These are phyloP conservation scores for Xestoiulus laeticollis DNA, from an alignment of 2,888 invertebrate species.

Conservation along the genomic window DNA sequence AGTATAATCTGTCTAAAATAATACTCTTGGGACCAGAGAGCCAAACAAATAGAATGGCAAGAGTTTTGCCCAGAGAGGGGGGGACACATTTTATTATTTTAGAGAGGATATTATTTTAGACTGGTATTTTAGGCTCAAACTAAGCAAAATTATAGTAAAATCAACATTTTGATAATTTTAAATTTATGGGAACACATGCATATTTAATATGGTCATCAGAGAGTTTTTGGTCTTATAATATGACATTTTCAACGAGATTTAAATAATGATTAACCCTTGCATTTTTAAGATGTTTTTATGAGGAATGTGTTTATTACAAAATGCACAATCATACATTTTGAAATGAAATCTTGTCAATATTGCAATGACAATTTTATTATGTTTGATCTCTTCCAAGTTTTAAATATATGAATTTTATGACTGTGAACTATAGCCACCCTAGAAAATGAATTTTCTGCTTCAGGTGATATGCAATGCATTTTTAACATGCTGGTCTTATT, in stretches of 20 bases:
- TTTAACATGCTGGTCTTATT: neutral
- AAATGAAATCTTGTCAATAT: neutral
- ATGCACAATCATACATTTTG: neutral
- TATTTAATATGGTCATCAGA: too few relatives aligned
- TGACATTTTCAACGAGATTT: too few relatives aligned
- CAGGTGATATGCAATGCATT: neutral
- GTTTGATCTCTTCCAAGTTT: neutral
- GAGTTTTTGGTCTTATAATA: too few relatives aligned
- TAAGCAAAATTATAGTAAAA: too few relatives aligned
- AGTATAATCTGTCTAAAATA: too few relatives aligned
- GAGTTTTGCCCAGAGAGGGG: constrained; percentile 3
- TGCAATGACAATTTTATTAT: neutral
- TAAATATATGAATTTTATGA: neutral
- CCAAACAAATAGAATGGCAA: constrained; percentile 15
- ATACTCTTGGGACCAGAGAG: too few relatives aligned
- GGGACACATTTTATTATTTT: too few relatives aligned
- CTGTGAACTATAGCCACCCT: neutral
- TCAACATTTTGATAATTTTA: too few relatives aligned
- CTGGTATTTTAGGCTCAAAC: too few relatives aligned
- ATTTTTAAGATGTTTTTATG: neutral
- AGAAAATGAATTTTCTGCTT: neutral
- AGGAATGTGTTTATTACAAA: neutral
- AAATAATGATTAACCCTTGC: too few relatives aligned
- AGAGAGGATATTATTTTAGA: too few relatives aligned
- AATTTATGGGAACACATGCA: too few relatives aligned